Conservation (phyloP, 1,140 invertebrate species). For the Trichonephila inaurata region DNA sequence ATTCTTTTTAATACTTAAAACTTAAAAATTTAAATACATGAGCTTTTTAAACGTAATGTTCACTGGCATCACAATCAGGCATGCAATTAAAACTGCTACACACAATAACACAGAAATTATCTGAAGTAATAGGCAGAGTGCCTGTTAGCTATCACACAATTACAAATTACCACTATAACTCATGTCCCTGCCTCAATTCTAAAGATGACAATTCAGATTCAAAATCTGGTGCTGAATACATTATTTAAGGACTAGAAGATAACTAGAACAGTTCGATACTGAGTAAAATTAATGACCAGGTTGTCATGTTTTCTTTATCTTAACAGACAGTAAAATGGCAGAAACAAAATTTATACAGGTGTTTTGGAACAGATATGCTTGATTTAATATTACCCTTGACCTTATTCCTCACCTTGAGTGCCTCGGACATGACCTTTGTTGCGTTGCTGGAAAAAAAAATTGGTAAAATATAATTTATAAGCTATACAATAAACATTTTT, state of each 20-base stretch:
- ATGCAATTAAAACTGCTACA: conserved; percentile 64
- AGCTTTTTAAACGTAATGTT: neutral
- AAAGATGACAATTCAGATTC: conserved; percentile 47
- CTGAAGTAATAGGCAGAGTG: conserved; percentile 27
- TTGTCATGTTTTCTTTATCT: conserved; percentile 36
- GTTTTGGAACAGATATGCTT: conserved; percentile 72
- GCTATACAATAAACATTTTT: neutral
- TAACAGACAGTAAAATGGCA: conserved; percentile 68
- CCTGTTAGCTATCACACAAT: conserved; percentile 53
- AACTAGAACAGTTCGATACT: conserved; percentile 46
- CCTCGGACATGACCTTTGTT: conserved; percentile 74
- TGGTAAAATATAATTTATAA: neutral
- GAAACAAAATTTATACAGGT: conserved; percentile 74
- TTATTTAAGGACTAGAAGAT: conserved; percentile 41
- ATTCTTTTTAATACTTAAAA: neutral
- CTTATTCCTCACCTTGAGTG: conserved; percentile 76
- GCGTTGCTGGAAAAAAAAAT: conserved; percentile 67
- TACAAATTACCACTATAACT: conserved; percentile 53
- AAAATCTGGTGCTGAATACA: conserved; percentile 49
- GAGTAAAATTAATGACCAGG: conserved; percentile 43
- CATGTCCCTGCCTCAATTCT: conserved; percentile 37
- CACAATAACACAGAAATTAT: conserved; percentile 63
- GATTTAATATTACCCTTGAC: conserved; percentile 62
- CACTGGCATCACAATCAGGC: conserved; percentile 47
- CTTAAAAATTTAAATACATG: neutral